Evolutionary conservation across 2,888 invertebrate genomes (phyloP).

Genomic region (Chrysolina haemoptera): DNA sequence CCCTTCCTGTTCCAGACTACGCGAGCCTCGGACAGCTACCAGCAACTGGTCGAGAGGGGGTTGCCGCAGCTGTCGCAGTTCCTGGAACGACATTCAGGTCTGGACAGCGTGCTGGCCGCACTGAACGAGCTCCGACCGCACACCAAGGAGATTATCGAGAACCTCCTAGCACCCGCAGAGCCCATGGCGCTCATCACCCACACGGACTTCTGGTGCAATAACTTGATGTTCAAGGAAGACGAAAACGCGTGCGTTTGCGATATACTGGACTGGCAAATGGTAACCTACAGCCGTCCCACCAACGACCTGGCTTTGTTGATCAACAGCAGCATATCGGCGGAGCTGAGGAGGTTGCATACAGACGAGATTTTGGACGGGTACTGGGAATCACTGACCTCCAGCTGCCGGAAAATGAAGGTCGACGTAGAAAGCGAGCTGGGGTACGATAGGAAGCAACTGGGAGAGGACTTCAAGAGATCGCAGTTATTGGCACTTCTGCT

Average conservation of each 20-base stretch:
- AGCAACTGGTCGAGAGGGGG: constrained; percentile 83
- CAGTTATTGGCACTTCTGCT: constrained; percentile 83
- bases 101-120: constrained; percentile 75
- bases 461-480: constrained; percentile 75
- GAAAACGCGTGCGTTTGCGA: constrained; percentile 74
- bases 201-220: constrained; percentile 89
- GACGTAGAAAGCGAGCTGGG: constrained; percentile 74
- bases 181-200: constrained; percentile 84
- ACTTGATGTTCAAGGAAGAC: constrained; percentile 78
- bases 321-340: constrained; percentile 82
- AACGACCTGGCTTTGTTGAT: constrained; percentile 84
- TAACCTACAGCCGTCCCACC: constrained; percentile 83
- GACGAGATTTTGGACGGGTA: constrained; percentile 79
- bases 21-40: constrained; percentile 84
- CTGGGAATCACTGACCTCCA: constrained; percentile 76
- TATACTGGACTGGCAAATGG: constrained; percentile 89
- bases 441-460: constrained; percentile 70
- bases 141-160: constrained; percentile 81
- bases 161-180: constrained; percentile 80
- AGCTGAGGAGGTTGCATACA: constrained; percentile 77
- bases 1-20: constrained; percentile 85
- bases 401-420: constrained; percentile 76
- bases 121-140: constrained; percentile 75
- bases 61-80: constrained; percentile 83
- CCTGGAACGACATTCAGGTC: constrained; percentile 77